Evolutionary conservation across 2,888 invertebrate genomes (phyloP).

Genomic region (Tiliacea citrago): DNA sequence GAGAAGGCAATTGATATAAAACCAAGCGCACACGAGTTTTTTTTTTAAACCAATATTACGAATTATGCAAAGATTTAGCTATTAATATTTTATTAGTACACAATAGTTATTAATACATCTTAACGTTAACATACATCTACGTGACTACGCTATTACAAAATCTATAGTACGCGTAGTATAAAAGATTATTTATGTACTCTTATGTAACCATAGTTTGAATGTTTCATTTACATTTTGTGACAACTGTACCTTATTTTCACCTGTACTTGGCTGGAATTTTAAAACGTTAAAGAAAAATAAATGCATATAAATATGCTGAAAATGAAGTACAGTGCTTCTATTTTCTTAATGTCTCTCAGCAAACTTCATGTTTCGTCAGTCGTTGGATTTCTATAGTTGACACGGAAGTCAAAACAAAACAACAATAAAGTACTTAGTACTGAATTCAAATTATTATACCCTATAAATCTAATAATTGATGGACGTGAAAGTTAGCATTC

Average conservation of each 20-base stretch:
- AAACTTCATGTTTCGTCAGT: too few species aligned
- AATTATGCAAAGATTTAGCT: conserved; percentile 42
- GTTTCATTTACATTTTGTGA: conserved; percentile 62
- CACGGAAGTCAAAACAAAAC: too few species aligned
- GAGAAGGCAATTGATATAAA: background rate
- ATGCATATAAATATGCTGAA: background rate
- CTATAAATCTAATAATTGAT: too few species aligned
- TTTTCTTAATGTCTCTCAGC: too few species aligned
- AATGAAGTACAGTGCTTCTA: too few species aligned
- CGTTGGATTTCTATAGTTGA: too few species aligned
- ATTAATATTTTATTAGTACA: conserved; percentile 33
- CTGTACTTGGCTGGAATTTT: conserved; percentile 16
- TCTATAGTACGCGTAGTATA: conserved; percentile 82
- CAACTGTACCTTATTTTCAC: conserved; percentile 34
- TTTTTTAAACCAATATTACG: conserved; percentile 12
- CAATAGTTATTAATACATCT: conserved; percentile 62
- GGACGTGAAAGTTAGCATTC: too few species aligned
- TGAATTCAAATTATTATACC: too few species aligned
- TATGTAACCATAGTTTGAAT: conserved; percentile 64
- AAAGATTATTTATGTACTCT: conserved; percentile 77
- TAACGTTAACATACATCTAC: conserved; percentile 76
- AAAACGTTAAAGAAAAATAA: background rate
- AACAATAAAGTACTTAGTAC: too few species aligned
- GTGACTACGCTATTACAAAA: conserved; percentile 80
- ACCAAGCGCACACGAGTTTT: background rate